Conservation (phyloP, 1,140 invertebrate species). For the Drosophila paulistorum region DNA sequence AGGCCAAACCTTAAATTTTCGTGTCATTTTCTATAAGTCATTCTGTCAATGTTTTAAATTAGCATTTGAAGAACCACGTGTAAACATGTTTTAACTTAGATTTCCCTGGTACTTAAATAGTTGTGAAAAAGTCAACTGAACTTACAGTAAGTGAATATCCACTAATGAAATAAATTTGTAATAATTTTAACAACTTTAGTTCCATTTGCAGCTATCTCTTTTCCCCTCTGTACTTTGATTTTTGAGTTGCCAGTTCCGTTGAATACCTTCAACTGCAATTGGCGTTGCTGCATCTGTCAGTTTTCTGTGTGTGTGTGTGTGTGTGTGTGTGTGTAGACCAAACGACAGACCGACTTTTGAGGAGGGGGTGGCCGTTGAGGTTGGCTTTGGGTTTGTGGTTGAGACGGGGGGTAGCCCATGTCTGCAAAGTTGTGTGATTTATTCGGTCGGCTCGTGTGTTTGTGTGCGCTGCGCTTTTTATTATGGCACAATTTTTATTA, state of each 20-base stretch:
- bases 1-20: neutral
- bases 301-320: neutral
- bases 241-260: neutral
- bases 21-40: too few species aligned
- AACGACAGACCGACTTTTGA: constrained; percentile 27
- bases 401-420: constrained; percentile 29
- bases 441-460: constrained; percentile 67
- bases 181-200: too few species aligned
- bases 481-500: constrained; percentile 72
- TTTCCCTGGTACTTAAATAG: too few species aligned
- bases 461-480: constrained; percentile 67
- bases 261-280: constrained; percentile 14
- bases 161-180: too few species aligned
- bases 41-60: too few species aligned
- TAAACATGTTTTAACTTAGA: too few species aligned
- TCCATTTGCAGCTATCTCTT: neutral
- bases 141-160: too few species aligned
- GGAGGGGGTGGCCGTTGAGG: constrained; percentile 15
- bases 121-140: too few species aligned
- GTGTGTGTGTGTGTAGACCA: neutral
- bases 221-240: neutral
- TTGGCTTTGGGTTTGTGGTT: neutral
- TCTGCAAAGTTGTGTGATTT: constrained; percentile 79
- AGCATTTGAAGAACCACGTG: too few species aligned
- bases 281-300: constrained; percentile 37